A percentile compares a stretch with the other conserved stretches of the same genome.
Evolutionary conservation across 2,888 invertebrate genomes (phyloP).

Genomic region (Pachliopta kotzebuea): DNA sequence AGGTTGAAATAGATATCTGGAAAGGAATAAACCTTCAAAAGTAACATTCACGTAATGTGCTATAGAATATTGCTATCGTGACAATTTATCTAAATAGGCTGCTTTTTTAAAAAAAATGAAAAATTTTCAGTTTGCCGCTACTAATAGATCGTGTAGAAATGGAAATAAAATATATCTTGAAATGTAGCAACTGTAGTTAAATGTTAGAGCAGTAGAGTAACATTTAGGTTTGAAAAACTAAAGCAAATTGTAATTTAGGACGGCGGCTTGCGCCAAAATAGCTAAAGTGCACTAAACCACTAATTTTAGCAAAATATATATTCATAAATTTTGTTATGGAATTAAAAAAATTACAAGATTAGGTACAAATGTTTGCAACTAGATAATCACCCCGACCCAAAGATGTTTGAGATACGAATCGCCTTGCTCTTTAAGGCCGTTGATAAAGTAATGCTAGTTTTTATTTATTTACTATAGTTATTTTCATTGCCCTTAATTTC

Average conservation of each 20-base stretch:
- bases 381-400: too few species aligned
- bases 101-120: slow-evolving; percentile 11
- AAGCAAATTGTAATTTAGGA: not conserved
- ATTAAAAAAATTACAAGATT: too few species aligned
- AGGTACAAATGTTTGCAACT: too few species aligned
- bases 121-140: slow-evolving; percentile 18
- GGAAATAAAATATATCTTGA: slow-evolving; percentile 17
- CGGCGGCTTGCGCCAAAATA: not conserved
- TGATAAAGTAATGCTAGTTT: too few species aligned
- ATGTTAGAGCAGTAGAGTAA: not conserved
- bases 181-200: not conserved
- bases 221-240: not conserved
- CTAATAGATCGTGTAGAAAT: slow-evolving; percentile 6
- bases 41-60: slow-evolving; percentile 55
- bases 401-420: too few species aligned
- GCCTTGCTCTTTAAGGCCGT: too few species aligned
- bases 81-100: slow-evolving; percentile 27
- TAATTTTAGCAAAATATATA: not conserved
- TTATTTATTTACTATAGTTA: too few species aligned
- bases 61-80: slow-evolving; percentile 30
- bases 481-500: too few species aligned
- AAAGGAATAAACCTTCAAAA: slow-evolving; percentile 35
- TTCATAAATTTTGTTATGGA: too few species aligned
- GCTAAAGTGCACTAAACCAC: slow-evolving; percentile 1
- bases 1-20: slow-evolving; percentile 17